Evolutionary conservation across 92 coral and sea anemone genomes (phyloP).

Genomic region (Micromussa lordhowensis): DNA sequence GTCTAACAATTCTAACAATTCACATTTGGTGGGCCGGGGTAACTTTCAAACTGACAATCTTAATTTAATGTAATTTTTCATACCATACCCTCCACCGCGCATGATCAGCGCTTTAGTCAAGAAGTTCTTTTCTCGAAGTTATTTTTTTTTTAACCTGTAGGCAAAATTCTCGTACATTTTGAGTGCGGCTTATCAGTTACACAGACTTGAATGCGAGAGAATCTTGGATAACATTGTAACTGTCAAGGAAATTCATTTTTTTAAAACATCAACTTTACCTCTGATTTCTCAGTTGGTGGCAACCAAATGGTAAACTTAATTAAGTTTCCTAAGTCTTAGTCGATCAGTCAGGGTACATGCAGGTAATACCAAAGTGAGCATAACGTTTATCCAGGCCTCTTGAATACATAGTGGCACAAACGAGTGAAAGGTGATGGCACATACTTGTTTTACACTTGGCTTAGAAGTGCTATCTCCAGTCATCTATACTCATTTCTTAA

Average conservation of each 20-base stretch:
- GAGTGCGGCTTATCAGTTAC: background rate
- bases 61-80: background rate
- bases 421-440: background rate
- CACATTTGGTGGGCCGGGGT: too few relatives aligned
- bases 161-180: background rate
- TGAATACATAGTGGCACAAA: background rate
- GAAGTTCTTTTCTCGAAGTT: background rate
- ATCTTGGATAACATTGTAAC: background rate
- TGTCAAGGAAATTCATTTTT: background rate
- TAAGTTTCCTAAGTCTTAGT: background rate
- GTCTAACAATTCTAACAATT: too few relatives aligned
- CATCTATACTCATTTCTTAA: background rate
- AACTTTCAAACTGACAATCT: too few relatives aligned
- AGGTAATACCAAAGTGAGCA: background rate
- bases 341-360: background rate
- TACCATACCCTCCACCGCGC: background rate
- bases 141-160: background rate
- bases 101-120: background rate
- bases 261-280: background rate
- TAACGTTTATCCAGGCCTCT: background rate
- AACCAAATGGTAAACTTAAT: background rate
- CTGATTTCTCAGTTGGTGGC: background rate
- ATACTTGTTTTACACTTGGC: background rate
- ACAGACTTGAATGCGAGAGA: background rate
- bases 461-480: too few relatives aligned